phyloP scores from a whole-genome alignment of 2,113 vertebrate genomes.

The Dolichotis patagonum region DNA sequence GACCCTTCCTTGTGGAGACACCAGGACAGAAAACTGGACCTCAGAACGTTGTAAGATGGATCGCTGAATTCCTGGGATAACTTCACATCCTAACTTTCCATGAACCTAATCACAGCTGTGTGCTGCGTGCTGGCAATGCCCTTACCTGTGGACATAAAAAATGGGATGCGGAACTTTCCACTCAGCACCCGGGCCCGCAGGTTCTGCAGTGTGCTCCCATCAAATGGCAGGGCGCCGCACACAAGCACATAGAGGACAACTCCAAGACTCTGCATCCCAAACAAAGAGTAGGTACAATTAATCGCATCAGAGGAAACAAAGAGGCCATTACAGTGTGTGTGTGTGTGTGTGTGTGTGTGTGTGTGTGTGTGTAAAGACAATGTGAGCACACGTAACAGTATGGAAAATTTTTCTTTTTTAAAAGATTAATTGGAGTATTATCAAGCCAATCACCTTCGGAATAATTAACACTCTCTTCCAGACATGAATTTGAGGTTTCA shows the following conservation, averaged over 20 bases:
- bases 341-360: too few relatives aligned
- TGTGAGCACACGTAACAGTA: background rate
- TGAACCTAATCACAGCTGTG: background rate
- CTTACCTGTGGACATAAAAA: slow-evolving; percentile 99
- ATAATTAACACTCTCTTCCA: background rate
- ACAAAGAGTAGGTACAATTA: background rate
- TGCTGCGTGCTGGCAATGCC: background rate
- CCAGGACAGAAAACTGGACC: background rate
- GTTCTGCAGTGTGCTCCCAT: slow-evolving; percentile 98
- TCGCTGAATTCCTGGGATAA: background rate
- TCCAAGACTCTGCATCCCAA: slow-evolving; percentile 92
- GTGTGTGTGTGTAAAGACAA: background rate
- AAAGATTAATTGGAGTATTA: background rate
- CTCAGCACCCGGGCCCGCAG: slow-evolving; percentile 97
- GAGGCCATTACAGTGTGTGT: background rate
- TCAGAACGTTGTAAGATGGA: background rate
- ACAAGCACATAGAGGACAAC: slow-evolving; percentile 98
- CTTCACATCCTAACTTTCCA: background rate
- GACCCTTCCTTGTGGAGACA: background rate
- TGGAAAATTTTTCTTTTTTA: background rate
- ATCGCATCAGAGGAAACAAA: background rate
- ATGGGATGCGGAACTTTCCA: slow-evolving; percentile 98
- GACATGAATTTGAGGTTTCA: background rate
- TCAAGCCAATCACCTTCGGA: slow-evolving; percentile 3
- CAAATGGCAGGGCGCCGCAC: slow-evolving; percentile 97